Base-by-base conservation (phyloP, 2,797 vertebrate genomes). In the Bufotes viridis region DNA sequence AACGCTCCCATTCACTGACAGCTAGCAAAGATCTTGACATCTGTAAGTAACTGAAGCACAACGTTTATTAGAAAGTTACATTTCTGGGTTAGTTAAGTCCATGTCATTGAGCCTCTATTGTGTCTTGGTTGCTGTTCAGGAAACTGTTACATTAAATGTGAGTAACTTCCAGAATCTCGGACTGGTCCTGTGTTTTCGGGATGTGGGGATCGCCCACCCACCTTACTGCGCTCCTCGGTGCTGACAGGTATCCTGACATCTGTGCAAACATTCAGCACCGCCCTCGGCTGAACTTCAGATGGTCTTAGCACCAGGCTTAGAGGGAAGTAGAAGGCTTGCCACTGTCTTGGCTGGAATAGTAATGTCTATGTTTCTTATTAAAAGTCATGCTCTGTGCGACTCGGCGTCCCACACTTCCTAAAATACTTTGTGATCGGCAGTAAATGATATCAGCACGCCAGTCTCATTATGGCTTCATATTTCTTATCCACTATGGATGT, bases 221-320 rank as follows among this genome's bases (percentile, higher is more conserved):
- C 87, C 75, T 88, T 70, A 55, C 22, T 70, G 34, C 34, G n/a
- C 82, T 72, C 42, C 65, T 53, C n/a, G 57, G 76, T 67, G 82
- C 57, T 88, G 87, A 85, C 82, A 88, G 84, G 78, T 89, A 89
- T 86, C 69, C 78, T 57, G 88, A 86, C 88, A 86, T 89, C 88
- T 89, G 88, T 82, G 83, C 61, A 79, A 88, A 75, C 88, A 86
- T 78, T 89, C 69, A 81, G 51, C 20, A 67, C 70, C 34, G 60
- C 79, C 67, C 85, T 78, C 76, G 15, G 13, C 42, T 72, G 82
- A 88, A 88, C 82, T 78, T 88, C 58, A 87, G 53, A 82, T 70
- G 74, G 80, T 83, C 88, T 86, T 86, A 87, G 53, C 88, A 86
- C 84, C 55, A 57, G 80, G 84, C 72, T 86, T 89, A 89, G 84